Base-by-base conservation (phyloP, 2,113 vertebrate genomes). In the Microtus montanus region DNA sequence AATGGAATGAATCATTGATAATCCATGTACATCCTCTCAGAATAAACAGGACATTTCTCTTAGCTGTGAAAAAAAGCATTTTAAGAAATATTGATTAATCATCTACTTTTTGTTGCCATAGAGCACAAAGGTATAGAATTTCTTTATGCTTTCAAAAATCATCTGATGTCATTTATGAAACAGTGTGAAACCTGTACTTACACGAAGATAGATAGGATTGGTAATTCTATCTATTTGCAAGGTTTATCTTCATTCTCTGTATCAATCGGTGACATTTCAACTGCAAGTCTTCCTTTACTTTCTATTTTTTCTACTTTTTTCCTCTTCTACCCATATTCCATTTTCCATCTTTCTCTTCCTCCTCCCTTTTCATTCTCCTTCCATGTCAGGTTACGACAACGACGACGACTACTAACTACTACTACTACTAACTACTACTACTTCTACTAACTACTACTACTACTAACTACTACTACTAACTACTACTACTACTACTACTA, bases 91-190 rank as follows among this genome's bases (percentile, higher is more conserved):
- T 2, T 87, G 12, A 71, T 52, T 47, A 89, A 35, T 80, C 12
- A 28, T 80, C 14, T 66, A 54, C 0, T 52, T 94, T 94, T 74
- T 92, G 6, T 1, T 71, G 49, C 5, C 33, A 71, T 83, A 35
- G 35, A 82, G 7, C 38, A 87, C 3, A 74, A 74, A 89, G 4
- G 7, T 90, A 63, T 47, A 93, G 11, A 77, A 71, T 71, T 86
- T 92, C 33, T 41, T 91, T 15, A 2, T 70, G 30, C 13, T 88
- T 73, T 92, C 30, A 84, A 87, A 93, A 94, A 52, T 92, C 28
- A 93, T 93, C 7, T 66, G 9, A 47, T n/a, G 24, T 12, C 90
- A 61, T 44, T 86, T 83, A 24, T 47, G 82, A 84, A 79, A 52
- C 2, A 5, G 22, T 47, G 35, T 78, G 52, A 83, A 80, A 87